Base-by-base conservation (phyloP, 2,113 vertebrate species). In the Saimiri boliviensis region DNA sequence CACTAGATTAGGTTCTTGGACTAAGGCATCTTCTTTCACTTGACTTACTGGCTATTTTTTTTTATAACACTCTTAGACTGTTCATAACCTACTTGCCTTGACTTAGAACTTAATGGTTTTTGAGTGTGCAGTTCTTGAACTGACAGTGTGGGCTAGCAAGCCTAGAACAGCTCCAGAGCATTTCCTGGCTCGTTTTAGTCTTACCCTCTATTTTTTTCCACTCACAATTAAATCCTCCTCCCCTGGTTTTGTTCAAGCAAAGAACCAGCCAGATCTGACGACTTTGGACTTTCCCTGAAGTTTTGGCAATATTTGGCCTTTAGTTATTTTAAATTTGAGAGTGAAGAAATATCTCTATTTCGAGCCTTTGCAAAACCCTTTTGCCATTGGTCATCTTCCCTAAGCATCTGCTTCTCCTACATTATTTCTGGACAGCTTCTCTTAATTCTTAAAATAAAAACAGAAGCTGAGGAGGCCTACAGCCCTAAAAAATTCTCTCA, bases 361-460 rank as follows among this genome's bases (percentile, higher is more conserved):
- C 35, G 54, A 66, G 17, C 25, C 14, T 82, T 60, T 68, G 20
- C 25, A 89, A 96, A 95, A 66, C 27, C 3, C 17, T 89, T 96
- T 93, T 84, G 13, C 19, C 70, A 56, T 47, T 86, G 77, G 42
- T 19, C 32, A 52, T 84, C 94, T 82, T 88, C 6, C 7, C 19
- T 86, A 97, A 76, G 60, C 17, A 73, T 52, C 47, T 14, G 5
- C 3, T 63, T 89, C 86, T 84, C n/a, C 71, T 88, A 63, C 27
- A 45, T 89, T 93, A 63, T 92, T 89, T 70, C 90, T 70, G 80
- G 47, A 80, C 11, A 85, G 37, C 37, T 87, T 86, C 6, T 71
- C 42, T 45, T 94, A 12, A 83, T 77, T 27, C 73, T 87, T 96
- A 85, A 96, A 96, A 63, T 66, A 86, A 49, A 6, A 95, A 84